A percentile compares a stretch with the other conserved stretches of the same genome.
These are phyloP conservation scores for Centruroides vittatus DNA, from an alignment of 1,140 invertebrate genomes.

Conservation along the genomic window DNA sequence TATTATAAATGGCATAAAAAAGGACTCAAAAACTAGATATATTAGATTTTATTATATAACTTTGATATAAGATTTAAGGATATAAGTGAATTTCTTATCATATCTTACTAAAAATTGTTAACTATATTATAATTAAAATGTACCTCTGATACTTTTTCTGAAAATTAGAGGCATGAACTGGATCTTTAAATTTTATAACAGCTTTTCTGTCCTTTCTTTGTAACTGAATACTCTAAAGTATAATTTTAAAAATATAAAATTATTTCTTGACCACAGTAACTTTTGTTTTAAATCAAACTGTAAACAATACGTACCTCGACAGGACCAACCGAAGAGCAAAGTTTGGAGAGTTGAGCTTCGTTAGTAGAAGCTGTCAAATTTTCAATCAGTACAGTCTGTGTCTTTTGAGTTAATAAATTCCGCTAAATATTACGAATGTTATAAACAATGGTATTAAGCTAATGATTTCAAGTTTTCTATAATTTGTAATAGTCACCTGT, in stretches of 20 bases:
- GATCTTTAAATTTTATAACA: slow-evolving; percentile 10
- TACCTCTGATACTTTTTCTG: slow-evolving; percentile 14
- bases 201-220: slow-evolving; percentile 9
- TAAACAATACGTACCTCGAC: slow-evolving; percentile 1
- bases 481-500: no score
- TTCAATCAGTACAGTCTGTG: slow-evolving; percentile 6
- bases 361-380: slow-evolving; percentile 12
- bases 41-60: no score
- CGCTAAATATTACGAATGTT: no score
- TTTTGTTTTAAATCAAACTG: no score
- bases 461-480: no score
- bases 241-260: not conserved
- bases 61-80: no score
- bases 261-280: no score
- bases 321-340: slow-evolving; percentile 8
- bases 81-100: no score
- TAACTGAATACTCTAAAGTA: slow-evolving; percentile 5
- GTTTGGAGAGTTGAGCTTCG: slow-evolving; percentile 1
- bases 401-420: not conserved
- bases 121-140: not conserved
- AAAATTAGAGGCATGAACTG: slow-evolving; percentile 7
- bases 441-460: no score
- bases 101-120: no score
- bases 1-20: no score
- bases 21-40: no score